These are phyloP conservation scores for Ophraella communa DNA, from an alignment of 2,888 invertebrate genomes.

Conservation along the genomic window DNA sequence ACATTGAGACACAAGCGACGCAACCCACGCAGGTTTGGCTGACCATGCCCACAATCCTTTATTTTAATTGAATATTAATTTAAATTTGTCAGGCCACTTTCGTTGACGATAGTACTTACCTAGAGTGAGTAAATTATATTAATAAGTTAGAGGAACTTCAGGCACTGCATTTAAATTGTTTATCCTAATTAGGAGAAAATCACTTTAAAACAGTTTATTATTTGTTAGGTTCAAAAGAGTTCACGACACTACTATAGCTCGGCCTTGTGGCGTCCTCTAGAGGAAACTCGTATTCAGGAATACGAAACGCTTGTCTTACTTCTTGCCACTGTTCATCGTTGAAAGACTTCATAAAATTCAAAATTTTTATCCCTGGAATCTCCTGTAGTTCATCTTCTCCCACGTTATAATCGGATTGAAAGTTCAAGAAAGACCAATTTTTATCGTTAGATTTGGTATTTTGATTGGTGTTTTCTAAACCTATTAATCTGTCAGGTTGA, in stretches of 20 bases:
- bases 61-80: too few relatives aligned
- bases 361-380: conserved; percentile 34
- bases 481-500: conserved; percentile 6
- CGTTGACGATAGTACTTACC: too few relatives aligned
- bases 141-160: not conserved
- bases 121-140: too few relatives aligned
- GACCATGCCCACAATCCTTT: too few relatives aligned
- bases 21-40: too few relatives aligned
- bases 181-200: not conserved
- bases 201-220: not conserved
- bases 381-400: conserved; percentile 28
- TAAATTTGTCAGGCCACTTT: too few relatives aligned
- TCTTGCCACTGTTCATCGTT: conserved; percentile 51
- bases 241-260: conserved; percentile 55
- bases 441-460: conserved; percentile 6
- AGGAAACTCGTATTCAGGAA: conserved; percentile 60
- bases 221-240: conserved; percentile 53
- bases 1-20: too few relatives aligned
- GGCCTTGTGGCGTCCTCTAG: conserved; percentile 54
- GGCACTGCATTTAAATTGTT: not conserved
- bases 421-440: too few relatives aligned
- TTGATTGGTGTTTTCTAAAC: not conserved
- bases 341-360: conserved; percentile 44
- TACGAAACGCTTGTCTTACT: conserved; percentile 53
- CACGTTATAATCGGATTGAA: conserved; percentile 40